Conservation (phyloP, 2,888 invertebrate genomes). For the Rhaphigaster nebulosa region DNA sequence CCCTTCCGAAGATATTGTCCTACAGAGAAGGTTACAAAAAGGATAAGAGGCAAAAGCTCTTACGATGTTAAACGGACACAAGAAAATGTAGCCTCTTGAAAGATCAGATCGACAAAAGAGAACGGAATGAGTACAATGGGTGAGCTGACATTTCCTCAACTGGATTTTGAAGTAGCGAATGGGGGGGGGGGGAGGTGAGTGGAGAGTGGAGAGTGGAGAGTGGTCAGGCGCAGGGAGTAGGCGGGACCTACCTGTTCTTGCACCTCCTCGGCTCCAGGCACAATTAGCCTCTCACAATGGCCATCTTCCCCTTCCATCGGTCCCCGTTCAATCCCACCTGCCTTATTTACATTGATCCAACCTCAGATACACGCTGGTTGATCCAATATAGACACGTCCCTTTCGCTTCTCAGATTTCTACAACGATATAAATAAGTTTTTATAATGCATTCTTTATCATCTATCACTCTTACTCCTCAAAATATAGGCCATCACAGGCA, state of each 20-base stretch:
- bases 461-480: no score
- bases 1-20: neutral
- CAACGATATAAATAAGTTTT: neutral
- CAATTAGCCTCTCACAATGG: neutral
- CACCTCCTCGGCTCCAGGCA: neutral
- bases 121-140: neutral
- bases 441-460: no score
- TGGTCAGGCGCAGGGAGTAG: no score
- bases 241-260: neutral
- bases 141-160: neutral
- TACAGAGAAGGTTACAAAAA: neutral
- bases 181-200: neutral
- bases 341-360: neutral
- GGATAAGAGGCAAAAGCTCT: neutral
- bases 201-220: neutral
- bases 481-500: no score
- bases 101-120: neutral
- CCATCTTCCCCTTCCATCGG: neutral
- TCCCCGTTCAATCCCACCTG: neutral
- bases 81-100: constrained; percentile 6
- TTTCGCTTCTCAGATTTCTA: neutral
- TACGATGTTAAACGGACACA: constrained; percentile 30
- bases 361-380: neutral
- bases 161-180: neutral
- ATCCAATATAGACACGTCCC: no score